phyloP scores from a whole-genome alignment of 2,888 invertebrate genomes.

The Sesamia inferens region DNA sequence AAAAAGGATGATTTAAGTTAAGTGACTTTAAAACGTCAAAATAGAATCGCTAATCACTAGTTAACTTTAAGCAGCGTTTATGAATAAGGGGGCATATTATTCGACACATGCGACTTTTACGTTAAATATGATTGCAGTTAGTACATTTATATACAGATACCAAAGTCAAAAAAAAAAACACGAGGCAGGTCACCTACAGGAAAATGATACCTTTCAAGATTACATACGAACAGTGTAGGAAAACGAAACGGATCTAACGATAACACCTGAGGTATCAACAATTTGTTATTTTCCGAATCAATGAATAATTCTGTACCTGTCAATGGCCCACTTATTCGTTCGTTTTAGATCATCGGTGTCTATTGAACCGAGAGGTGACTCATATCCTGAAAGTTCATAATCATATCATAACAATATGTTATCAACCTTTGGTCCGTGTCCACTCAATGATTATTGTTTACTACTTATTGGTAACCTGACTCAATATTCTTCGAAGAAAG shows the following conservation, averaged over 20 bases:
- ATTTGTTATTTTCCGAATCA: constrained; percentile 16
- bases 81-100: no score
- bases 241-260: constrained; percentile 21
- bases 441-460: constrained; percentile 25
- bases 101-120: no score
- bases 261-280: not conserved
- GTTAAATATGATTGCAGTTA: no score
- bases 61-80: no score
- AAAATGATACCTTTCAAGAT: constrained; percentile 31
- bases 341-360: constrained; percentile 20
- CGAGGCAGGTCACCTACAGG: constrained; percentile 16
- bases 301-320: constrained; percentile 34
- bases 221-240: not conserved
- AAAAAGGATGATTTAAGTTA: no score
- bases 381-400: constrained; percentile 31
- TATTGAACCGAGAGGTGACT: constrained; percentile 17
- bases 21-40: no score
- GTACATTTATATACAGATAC: no score
- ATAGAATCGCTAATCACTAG: no score
- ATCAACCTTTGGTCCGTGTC: constrained; percentile 22
- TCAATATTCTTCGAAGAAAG: constrained; percentile 30
- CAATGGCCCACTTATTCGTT: constrained; percentile 37
- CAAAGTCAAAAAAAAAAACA: not conserved
- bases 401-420: constrained; percentile 32
- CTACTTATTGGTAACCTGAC: constrained; percentile 23